Evolutionary conservation across 2,888 invertebrate genomes (phyloP), one percentile per base, ranked within the genome.

Genomic region (Plusia festucae): DNA sequence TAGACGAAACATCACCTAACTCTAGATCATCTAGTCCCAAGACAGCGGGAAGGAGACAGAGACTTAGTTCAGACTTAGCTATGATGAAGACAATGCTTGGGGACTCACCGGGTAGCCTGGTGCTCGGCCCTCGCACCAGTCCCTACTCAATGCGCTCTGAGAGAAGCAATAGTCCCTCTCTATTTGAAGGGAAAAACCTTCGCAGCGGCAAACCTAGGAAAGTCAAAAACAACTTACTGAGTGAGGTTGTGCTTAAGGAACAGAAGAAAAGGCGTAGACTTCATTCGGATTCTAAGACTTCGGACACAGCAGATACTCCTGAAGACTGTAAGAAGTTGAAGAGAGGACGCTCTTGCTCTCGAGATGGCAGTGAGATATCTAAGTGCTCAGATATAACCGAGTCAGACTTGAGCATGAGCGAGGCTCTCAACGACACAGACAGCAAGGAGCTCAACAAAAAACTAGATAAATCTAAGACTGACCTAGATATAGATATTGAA

Each of bases 131-230:
- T 40, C 88, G 95, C 16, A 95, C 94, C 67, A 96, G 96, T 82
- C 96, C 96, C n/a, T 96, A 96, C 81, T 95, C 95, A 44, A 96
- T 96, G 85, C 91, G 96, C 66, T 96, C 96, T 11, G 96, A 96
- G 78, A 93, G 96, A 68, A 95, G 95, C 79, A 94, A 94, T 74
- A 95, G 95, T 70, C 95, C 95, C 55, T 92, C 94, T 70, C 81
- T 93, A 56, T 88, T 91, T 60, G 95, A 95, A 73, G 94, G 94
- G 27, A 95, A 96, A 73, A 96, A 96, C 69, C 90, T 97, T 62
- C 92, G 97, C 59, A 97, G 97, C 86, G 97, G 97, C 0, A 97
- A 97, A 84, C 95, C 96, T 53, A 94, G 97, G 63, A 96, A 96
- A 88, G 90, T 96, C 11, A 96, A 96, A 82, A 95, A 92, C 77